These are phyloP conservation scores for Emydocephalus ijimae DNA, from an alignment of 2,113 vertebrate species.

Conservation along the genomic window DNA sequence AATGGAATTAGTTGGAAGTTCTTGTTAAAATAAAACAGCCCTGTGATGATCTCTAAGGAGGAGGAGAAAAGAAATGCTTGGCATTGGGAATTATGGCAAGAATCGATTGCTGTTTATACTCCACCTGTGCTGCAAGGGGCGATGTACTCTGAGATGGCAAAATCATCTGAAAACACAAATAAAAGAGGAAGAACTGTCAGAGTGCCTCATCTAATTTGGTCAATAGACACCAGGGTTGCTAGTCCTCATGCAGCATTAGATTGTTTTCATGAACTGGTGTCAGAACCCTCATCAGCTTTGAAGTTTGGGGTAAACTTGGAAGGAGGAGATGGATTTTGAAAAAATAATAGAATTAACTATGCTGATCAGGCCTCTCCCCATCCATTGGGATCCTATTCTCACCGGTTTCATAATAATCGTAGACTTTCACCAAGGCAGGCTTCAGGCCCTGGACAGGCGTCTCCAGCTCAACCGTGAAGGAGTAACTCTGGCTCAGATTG, in stretches of 20 bases:
- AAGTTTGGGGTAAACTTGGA: neutral
- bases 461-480: constrained; percentile 53
- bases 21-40: neutral
- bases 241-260: neutral
- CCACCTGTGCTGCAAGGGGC: constrained; percentile 63
- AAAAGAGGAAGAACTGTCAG: neutral
- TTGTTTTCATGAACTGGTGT: neutral
- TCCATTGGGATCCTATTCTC: neutral
- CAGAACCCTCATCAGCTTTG: neutral
- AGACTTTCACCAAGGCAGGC: constrained; percentile 69
- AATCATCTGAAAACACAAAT: constrained; percentile 55
- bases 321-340: neutral
- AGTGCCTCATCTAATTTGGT: neutral
- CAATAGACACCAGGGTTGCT: too few relatives aligned
- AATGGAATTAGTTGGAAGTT: neutral
- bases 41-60: neutral
- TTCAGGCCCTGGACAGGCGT: constrained; percentile 65
- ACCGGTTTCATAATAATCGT: constrained; percentile 78
- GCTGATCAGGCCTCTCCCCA: neutral
- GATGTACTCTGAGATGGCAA: constrained; percentile 57
- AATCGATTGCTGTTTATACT: accelerated
- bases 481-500: neutral
- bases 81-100: accelerated
- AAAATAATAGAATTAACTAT: neutral
- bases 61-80: neutral